Evolutionary conservation across 1,140 invertebrate species (phyloP).

Genomic region (Aphis gossypii): DNA sequence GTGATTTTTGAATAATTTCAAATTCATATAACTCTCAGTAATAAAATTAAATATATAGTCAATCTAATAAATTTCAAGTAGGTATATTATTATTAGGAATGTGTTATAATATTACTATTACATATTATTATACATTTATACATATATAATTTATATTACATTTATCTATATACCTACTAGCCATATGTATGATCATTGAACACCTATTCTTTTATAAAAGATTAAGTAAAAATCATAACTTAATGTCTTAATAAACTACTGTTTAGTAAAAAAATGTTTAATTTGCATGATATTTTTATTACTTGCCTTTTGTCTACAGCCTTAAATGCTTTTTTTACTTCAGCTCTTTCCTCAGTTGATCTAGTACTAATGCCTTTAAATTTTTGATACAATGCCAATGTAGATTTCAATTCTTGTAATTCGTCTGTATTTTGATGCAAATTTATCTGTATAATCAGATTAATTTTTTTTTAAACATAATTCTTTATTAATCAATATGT

Average conservation of each 20-base stretch:
- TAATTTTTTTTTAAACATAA: background rate
- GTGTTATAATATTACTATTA: too few relatives aligned
- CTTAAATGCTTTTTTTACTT: slow-evolving; percentile 55
- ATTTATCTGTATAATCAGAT: slow-evolving; percentile 18
- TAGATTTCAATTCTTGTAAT: slow-evolving; percentile 42
- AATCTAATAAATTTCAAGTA: too few relatives aligned
- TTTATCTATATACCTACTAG: background rate
- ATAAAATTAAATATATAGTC: too few relatives aligned
- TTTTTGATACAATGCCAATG: slow-evolving; percentile 28
- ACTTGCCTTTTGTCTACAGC: slow-evolving; percentile 46
- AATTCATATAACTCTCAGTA: too few relatives aligned
- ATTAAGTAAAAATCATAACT: background rate
- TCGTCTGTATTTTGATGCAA: slow-evolving; percentile 13
- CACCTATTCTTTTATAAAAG: background rate
- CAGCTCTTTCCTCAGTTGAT: slow-evolving; percentile 45
- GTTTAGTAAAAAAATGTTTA: background rate
- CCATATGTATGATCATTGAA: background rate
- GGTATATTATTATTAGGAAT: too few relatives aligned
- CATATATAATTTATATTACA: too few relatives aligned
- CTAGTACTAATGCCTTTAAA: slow-evolving; percentile 26
- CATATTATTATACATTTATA: too few relatives aligned
- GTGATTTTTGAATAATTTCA: too few relatives aligned
- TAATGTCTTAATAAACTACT: background rate
- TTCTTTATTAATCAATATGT: too few relatives aligned
- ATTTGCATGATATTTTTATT: background rate